Evolutionary conservation across 2,797 vertebrate species (phyloP), one percentile per base, ranked within the genome.

Genomic region (Premnoplex brunnescens): DNA sequence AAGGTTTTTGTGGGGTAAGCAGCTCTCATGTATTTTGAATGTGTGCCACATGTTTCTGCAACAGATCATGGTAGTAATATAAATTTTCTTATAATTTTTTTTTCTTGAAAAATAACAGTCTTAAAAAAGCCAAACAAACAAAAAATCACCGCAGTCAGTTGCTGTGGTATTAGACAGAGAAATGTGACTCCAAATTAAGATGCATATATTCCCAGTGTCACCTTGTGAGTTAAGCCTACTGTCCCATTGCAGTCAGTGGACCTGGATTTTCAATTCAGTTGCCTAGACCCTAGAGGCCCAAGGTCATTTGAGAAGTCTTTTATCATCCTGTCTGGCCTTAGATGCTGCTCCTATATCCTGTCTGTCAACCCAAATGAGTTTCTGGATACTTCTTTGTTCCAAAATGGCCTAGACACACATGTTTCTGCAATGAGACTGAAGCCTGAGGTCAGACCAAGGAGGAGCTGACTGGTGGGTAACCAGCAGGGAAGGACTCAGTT

Each of bases 1-100:
- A 98, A 98, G 23, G 98, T 98, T 97, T 98, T 98, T 64, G 98
- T 98, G 32, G 98, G 98, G 91, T 98, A 98, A 74, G 44, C 85
- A 74, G 98, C 81, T 97, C 98, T 98, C 98, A 98, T 96, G 56
- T 98, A 98, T 67, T 98, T 97, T 71, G 98, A 97, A 96, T 98
- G 98, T 68, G 97, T 95, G 83, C 98, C 98, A 95, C 98, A 98
- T 10, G 83, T 97, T 96, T 97, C 98, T 98, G 97, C 23, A 98
- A 98, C 24, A 95, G 91, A 97, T 56, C 37, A 94, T 4, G 66
- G 21, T 88, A 73, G 94, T 62, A 91, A 95, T 74, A 96, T 20
- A 56, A 20, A 30, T 74, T 88, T 88, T 27, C 17, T 91, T 36
- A 2, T 9, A 7, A 12, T 74, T 44, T 52, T 81, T 81, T 64